Percentiles rank a stretch among this genome's conserved stretches.
These are phyloP conservation scores for Papilio gigon DNA, from an alignment of 2,888 invertebrate species.

Conservation along the genomic window DNA sequence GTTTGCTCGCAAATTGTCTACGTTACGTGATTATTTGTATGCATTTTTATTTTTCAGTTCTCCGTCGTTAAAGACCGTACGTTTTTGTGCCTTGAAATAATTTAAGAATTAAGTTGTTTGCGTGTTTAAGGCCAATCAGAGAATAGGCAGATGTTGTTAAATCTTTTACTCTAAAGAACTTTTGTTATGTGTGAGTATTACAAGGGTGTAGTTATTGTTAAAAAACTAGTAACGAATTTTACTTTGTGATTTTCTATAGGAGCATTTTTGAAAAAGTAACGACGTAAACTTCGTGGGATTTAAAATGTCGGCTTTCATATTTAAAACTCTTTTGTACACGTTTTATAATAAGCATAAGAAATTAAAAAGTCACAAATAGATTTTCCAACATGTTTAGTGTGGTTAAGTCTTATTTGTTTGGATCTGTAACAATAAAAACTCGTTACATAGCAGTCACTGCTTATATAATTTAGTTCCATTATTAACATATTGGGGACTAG, in stretches of 20 bases:
- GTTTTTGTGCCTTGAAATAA: background rate
- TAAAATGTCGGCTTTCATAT: background rate
- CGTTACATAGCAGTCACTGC: no score
- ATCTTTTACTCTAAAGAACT: background rate
- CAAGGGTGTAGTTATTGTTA: background rate
- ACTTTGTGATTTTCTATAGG: background rate
- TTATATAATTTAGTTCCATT: no score
- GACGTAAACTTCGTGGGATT: conserved; percentile 2
- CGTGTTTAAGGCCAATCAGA: background rate
- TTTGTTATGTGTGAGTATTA: background rate
- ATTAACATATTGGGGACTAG: no score
- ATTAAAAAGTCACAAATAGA: background rate
- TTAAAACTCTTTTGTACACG: background rate
- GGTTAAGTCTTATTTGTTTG: no score
- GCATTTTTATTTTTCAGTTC: background rate
- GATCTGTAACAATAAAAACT: no score
- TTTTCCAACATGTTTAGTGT: no score
- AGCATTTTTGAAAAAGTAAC: background rate
- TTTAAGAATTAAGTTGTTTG: background rate
- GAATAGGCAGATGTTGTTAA: background rate
- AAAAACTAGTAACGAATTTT: background rate
- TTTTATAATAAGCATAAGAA: background rate
- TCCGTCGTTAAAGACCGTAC: background rate
- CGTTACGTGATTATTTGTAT: conserved; percentile 28
- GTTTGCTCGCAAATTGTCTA: conserved; percentile 22